A percentile compares a stretch with the other conserved stretches of the same genome.
These are phyloP conservation scores for Balaenoptera acutorostrata DNA, from an alignment of 2,113 vertebrate genomes.

Conservation along the genomic window DNA sequence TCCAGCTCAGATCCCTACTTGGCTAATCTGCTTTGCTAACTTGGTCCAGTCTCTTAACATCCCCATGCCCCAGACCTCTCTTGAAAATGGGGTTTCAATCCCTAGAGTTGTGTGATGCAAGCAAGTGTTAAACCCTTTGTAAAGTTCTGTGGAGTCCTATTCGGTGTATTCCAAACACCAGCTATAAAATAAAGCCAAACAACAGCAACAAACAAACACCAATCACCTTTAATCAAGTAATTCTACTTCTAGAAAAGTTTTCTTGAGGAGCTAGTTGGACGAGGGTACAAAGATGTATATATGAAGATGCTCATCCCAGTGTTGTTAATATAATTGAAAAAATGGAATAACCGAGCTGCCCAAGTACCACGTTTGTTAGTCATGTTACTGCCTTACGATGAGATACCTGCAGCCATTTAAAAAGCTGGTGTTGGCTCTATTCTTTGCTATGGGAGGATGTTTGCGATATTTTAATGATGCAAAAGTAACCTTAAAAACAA, in stretches of 20 bases:
- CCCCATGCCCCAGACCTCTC: not conserved
- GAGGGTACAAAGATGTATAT: not conserved
- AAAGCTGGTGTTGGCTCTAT: not conserved
- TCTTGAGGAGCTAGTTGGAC: not conserved
- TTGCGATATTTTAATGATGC: not conserved
- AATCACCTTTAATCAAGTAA: not conserved
- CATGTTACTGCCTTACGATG: not conserved
- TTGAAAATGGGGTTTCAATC: slow-evolving; percentile 21
- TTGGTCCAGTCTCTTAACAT: not conserved
- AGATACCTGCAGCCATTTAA: not conserved
- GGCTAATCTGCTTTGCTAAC: not conserved
- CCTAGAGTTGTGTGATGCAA: not conserved
- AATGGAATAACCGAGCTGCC: not conserved
- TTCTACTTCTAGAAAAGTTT: not conserved
- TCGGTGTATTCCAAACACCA: not conserved
- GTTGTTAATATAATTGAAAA: not conserved
- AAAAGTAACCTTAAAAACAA: not conserved
- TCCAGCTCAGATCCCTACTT: not conserved
- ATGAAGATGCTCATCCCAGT: not conserved
- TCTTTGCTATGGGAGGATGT: not conserved
- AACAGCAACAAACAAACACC: not conserved
- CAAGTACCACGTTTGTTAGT: not conserved
- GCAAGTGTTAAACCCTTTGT: not conserved
- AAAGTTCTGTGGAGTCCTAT: not conserved
- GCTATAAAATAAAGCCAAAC: not conserved